phyloP scores from a whole-genome alignment of 2,888 invertebrate genomes.

The Arenicola marina region DNA sequence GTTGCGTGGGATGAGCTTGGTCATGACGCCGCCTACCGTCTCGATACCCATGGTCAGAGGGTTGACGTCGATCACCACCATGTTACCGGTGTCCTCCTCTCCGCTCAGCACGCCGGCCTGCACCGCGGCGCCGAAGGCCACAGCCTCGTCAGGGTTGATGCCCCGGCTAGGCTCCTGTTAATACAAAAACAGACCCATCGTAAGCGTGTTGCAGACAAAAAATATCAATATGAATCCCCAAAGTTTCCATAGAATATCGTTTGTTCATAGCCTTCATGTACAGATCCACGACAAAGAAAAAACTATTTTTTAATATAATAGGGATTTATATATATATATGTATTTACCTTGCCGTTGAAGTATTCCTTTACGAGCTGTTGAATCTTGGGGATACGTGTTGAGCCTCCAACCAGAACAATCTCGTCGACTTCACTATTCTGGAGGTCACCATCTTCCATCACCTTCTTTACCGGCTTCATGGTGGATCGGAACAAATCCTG shows the following conservation, averaged over 20 bases:
- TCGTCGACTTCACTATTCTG: slow-evolving; percentile 98
- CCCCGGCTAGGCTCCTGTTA: slow-evolving; percentile 90
- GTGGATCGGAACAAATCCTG: slow-evolving; percentile 76
- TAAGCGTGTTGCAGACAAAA: no score
- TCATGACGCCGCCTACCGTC: slow-evolving; percentile 99
- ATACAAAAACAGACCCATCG: neutral
- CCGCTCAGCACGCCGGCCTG: slow-evolving; percentile 98
- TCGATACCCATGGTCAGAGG: slow-evolving; percentile 99
- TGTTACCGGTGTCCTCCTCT: slow-evolving; percentile 92
- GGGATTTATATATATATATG: no score
- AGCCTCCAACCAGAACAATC: slow-evolving; percentile 98
- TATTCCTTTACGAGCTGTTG: slow-evolving; percentile 71
- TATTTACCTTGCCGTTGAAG: slow-evolving; percentile 83
- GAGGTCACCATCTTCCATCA: slow-evolving; percentile 98
- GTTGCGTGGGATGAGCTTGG: slow-evolving; percentile 95
- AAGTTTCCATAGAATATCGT: no score
- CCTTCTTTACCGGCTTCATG: slow-evolving; percentile 92
- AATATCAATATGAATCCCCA: no score
- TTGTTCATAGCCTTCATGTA: no score
- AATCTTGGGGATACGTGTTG: slow-evolving; percentile 98
- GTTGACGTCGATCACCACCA: slow-evolving; percentile 96
- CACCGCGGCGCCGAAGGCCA: slow-evolving; percentile 97
- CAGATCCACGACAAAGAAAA: no score
- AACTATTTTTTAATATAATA: no score
- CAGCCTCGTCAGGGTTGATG: slow-evolving; percentile 99